Base-by-base conservation (phyloP, 2,797 vertebrate species). In the Heterohyrax brucei region DNA sequence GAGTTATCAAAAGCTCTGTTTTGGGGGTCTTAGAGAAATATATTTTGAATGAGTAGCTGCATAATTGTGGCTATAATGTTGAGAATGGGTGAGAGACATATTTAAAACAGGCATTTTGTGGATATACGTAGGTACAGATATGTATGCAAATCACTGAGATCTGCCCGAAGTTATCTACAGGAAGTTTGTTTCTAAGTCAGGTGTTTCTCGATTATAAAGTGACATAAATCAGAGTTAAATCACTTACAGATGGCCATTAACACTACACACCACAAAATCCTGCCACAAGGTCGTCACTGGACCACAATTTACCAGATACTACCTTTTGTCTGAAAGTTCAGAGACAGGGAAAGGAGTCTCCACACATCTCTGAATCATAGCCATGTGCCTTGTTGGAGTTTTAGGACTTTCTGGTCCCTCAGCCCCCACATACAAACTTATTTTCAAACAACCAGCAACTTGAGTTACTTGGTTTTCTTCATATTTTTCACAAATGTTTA, bases 211-310 rank as follows among this genome's bases (percentile, higher is more conserved):
- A 9, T 5, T 66, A 50, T 46, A 39, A 77, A 73, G 61, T 39
- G 13, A 44, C n/a, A 90, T 84, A 80, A 95, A 68, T 87, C 61
- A 93, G 66, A 92, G 39, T 75, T 48, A 33, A 73, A 22, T 46
- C 21, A 24, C 16, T 26, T 78, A 13, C 66, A 22, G 24, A 68
- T 44, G 79, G 81, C 66, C 14, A 14, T 44, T 72, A 84, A 46
- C 3, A 83, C 24, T 3, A 53, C 22, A 26, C 12, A 53, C 16
- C 84, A 75, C 70, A 66, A 66, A 87, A 56, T 64, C 30, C 5
- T 50, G 14, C 64, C 30, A n/a, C 22, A 90, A 90, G 44, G 59
- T 14, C 66, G 30, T 79, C 61, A 26, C 39, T 16, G 72, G 68
- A 30, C 44, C 1, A 0, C 66, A 61, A 77, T 75, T 94, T 81